A percentile compares a stretch with the other conserved stretches of the same genome.
phyloP scores from a whole-genome alignment of 2,113 vertebrate genomes.

The Vidua macroura region DNA sequence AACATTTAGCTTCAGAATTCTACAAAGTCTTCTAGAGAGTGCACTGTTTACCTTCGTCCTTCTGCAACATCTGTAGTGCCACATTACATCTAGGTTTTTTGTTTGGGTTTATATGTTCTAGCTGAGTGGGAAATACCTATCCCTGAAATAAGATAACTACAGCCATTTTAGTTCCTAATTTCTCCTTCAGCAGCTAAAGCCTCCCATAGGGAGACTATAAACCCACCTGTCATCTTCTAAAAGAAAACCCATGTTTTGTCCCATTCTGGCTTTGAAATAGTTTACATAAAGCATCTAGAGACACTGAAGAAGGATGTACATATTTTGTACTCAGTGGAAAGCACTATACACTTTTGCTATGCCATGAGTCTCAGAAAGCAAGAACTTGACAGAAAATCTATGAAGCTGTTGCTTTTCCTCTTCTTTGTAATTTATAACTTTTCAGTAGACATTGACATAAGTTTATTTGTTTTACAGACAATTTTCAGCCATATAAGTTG shows the following conservation, averaged over 20 bases:
- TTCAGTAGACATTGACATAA: neutral
- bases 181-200: neutral
- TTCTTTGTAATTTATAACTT: neutral
- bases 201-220: neutral
- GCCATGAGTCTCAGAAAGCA: neutral
- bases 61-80: neutral
- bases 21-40: neutral
- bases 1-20: neutral
- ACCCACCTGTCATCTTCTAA: neutral
- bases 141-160: neutral
- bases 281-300: neutral
- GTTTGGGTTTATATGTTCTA: neutral
- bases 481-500: slow-evolving; percentile 31
- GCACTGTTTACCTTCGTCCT: neutral
- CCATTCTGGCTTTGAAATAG: neutral
- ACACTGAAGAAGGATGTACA: neutral
- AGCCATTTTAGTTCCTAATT: neutral
- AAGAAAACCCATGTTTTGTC: neutral
- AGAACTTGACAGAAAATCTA: neutral
- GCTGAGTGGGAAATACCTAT: neutral
- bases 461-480: slow-evolving; percentile 20
- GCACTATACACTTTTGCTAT: neutral
- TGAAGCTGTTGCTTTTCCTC: neutral
- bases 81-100: neutral
- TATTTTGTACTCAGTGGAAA: neutral